phyloP scores from a whole-genome alignment of 2,113 vertebrate genomes.

The Hepsetus odoe region DNA sequence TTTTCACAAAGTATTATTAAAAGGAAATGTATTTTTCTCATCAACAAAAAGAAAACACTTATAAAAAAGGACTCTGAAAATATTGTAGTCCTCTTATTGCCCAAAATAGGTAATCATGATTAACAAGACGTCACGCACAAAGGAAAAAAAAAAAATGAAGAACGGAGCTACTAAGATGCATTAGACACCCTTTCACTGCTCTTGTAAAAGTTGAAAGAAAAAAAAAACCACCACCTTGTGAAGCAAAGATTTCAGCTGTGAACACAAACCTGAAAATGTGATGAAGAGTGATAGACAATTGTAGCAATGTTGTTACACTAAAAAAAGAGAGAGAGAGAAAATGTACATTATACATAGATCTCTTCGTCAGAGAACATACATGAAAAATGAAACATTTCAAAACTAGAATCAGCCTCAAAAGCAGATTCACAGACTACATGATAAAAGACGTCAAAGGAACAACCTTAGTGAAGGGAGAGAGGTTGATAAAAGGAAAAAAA shows the following conservation, averaged over 20 bases:
- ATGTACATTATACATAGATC: constrained; percentile 55
- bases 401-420: constrained; percentile 39
- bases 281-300: constrained; percentile 69
- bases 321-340: constrained; percentile 63
- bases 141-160: constrained; percentile 52
- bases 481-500: constrained; percentile 17
- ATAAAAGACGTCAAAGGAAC: constrained; percentile 64
- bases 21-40: constrained; percentile 78
- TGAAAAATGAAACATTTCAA: constrained; percentile 69
- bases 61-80: constrained; percentile 84
- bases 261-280: constrained; percentile 66
- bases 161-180: constrained; percentile 78
- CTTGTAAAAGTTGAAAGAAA: constrained; percentile 67
- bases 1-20: constrained; percentile 80
- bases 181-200: constrained; percentile 66
- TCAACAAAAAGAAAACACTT: constrained; percentile 85
- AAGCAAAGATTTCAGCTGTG: constrained; percentile 62
- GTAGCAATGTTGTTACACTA: constrained; percentile 77
- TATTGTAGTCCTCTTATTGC: constrained; percentile 89
- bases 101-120: constrained; percentile 87
- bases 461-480: constrained; percentile 55
- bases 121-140: constrained; percentile 75
- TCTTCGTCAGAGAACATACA: constrained; percentile 73
- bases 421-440: constrained; percentile 62
- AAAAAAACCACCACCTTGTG: constrained; percentile 53